Percentiles rank a stretch among this genome's conserved stretches.
phyloP scores from a whole-genome alignment of 1,140 invertebrate species.

The Melitaea cinxia region DNA sequence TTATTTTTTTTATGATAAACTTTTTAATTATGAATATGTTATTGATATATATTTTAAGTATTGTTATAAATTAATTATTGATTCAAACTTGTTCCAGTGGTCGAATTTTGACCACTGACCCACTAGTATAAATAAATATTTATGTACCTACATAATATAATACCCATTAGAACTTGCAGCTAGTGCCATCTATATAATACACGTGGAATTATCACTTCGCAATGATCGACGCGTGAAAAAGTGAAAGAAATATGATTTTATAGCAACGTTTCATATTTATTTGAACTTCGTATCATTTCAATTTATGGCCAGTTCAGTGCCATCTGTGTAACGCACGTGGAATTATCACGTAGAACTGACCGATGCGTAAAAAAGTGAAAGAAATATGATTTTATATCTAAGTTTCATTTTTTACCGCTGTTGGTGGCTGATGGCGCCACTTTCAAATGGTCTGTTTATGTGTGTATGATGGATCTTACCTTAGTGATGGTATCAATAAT shows the following conservation, averaged over 20 bases:
- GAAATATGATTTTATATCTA: neutral
- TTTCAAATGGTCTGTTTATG: neutral
- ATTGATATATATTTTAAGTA: no score
- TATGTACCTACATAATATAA: no score
- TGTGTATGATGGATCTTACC: neutral
- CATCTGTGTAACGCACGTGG: conserved; percentile 16
- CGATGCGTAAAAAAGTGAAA: conserved; percentile 4
- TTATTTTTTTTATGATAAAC: no score
- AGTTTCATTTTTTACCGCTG: conserved; percentile 10
- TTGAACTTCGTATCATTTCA: no score
- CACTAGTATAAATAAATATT: no score
- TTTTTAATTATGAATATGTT: no score
- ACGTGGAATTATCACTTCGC: neutral
- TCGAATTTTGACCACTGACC: no score
- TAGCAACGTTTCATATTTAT: neutral
- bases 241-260: conserved; percentile 4
- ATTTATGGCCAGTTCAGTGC: neutral
- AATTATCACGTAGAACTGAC: neutral
- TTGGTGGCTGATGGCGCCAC: conserved; percentile 4
- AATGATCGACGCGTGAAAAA: neutral
- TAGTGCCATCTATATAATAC: conserved; percentile 1
- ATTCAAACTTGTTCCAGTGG: no score
- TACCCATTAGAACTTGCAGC: neutral
- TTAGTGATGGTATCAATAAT: neutral
- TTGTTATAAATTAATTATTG: no score